Percentiles rank a stretch among this genome's conserved stretches.
These are phyloP conservation scores for Platycheirus albimanus DNA, from an alignment of 2,888 invertebrate genomes.

Conservation along the genomic window DNA sequence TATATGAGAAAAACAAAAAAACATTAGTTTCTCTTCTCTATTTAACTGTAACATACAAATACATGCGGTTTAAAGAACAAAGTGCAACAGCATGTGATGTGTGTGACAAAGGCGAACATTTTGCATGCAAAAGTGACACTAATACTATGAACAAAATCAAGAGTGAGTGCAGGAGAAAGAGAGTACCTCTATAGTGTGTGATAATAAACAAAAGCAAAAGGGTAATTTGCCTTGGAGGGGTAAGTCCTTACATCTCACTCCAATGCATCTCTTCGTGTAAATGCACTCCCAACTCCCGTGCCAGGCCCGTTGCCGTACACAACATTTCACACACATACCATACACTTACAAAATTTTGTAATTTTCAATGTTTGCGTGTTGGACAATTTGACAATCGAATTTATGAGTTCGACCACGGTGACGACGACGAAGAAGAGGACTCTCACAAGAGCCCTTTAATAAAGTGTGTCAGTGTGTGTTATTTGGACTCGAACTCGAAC, in stretches of 20 bases:
- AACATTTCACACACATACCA: slow-evolving; percentile 28
- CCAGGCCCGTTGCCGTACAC: background rate
- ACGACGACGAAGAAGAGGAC: background rate
- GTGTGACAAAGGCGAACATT: slow-evolving; percentile 39
- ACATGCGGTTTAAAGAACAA: slow-evolving; percentile 26
- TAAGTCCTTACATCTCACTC: slow-evolving; percentile 13
- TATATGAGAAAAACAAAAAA: background rate
- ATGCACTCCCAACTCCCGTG: slow-evolving; percentile 53
- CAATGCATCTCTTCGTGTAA: background rate
- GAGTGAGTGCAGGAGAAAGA: background rate
- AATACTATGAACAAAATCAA: slow-evolving; percentile 8
- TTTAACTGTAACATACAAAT: slow-evolving; percentile 53
- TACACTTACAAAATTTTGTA: slow-evolving; percentile 12
- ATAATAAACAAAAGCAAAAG: slow-evolving; percentile 71
- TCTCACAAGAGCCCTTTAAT: background rate
- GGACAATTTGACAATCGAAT: slow-evolving; percentile 72
- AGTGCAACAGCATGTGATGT: slow-evolving; percentile 51
- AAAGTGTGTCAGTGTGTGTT: slow-evolving; percentile 13
- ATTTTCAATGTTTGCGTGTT: slow-evolving; percentile 50
- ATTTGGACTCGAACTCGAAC: slow-evolving; percentile 6
- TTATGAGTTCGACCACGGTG: slow-evolving; percentile 53
- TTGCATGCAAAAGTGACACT: slow-evolving; percentile 21
- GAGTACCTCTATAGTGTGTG: slow-evolving; percentile 9
- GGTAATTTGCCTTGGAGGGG: slow-evolving; percentile 62
- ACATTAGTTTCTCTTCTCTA: slow-evolving; percentile 32